Evolutionary conservation across 1,140 invertebrate genomes (phyloP), one percentile per base, ranked within the genome.

Genomic region (Leptinotarsa undecemlineata): DNA sequence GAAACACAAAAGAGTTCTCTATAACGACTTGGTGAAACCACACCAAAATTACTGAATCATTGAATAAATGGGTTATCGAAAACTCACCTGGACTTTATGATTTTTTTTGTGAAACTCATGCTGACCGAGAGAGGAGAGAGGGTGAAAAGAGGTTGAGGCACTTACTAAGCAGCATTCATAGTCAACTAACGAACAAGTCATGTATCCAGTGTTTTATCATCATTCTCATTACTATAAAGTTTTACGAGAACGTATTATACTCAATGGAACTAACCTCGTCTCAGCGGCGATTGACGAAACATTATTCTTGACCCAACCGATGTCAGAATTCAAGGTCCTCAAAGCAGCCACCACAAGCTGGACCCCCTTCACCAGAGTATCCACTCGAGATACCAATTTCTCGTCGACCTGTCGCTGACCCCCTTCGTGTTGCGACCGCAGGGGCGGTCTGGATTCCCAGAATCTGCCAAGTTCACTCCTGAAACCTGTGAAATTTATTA

Each of bases 281-380:
- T 67, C 48, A 47, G 26, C 60, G 2, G 14, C 17, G 23, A 79
- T 20, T 17, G 11, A 3, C 14, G 68, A 64, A 13, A 78, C 13
- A 48, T 78, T 74, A 13, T 62, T 76, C 64, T 69, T 76, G 17
- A 78, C 20, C 19, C 8, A 20, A 19, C 14, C 42, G 20, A 78
- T 48, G 57, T 78, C 77, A 3, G 63, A 67, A 74, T 51, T 76
- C 23, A 78, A n/a, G 6, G 15, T 42, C 64, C 71, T 76, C n/a
- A 76, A 74, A 15, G 68, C 61, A 11, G 69, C 69, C 42, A 78
- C 61, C 20, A 72, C 61, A 15, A 78, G 51, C 61, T 78, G 72
- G 11, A 78, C 67, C n/a, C 75, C 75, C 47, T 74, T 78, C 51
- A 17, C 3, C 17, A 57, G 51, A 57, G 5, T 57, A 57, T 57